These are phyloP conservation scores for Cochlearius cochlearius DNA, from an alignment of 2,113 vertebrate genomes.

Conservation along the genomic window DNA sequence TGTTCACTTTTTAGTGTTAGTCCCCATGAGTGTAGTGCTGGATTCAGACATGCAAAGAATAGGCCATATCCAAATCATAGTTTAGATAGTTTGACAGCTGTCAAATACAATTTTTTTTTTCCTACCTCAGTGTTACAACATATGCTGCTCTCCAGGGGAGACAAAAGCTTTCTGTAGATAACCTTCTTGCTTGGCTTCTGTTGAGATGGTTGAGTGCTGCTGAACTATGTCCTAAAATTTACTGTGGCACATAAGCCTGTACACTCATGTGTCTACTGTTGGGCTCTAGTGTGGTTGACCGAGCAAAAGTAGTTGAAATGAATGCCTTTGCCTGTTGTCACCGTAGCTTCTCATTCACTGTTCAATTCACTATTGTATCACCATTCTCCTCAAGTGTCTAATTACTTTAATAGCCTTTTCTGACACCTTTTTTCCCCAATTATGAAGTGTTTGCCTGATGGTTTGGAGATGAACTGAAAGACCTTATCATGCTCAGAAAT, in stretches of 20 bases:
- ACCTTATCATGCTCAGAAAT: neutral
- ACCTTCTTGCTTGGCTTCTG: conserved; percentile 18
- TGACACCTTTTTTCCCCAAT: neutral
- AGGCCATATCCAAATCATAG: neutral
- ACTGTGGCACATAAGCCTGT: neutral
- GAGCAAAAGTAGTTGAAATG: conserved; percentile 2
- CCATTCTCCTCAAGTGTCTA: neutral
- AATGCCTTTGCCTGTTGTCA: conserved; percentile 4
- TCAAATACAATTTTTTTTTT: conserved; percentile 4
- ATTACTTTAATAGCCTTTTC: conserved; percentile 3
- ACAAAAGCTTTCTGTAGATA: conserved; percentile 27
- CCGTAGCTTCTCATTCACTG: neutral
- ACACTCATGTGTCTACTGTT: neutral
- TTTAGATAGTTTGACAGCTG: conserved; percentile 52
- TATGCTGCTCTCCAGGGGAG: conserved; percentile 27
- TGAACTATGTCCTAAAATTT: conserved; percentile 46
- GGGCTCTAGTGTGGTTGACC: neutral
- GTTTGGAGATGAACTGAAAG: neutral
- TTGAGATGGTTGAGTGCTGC: conserved; percentile 5
- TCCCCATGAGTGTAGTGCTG: neutral
- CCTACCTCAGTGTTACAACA: neutral
- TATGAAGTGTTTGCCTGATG: neutral
- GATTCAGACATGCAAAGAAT: neutral
- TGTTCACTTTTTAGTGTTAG: neutral
- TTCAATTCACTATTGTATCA: neutral